A percentile compares a stretch with the other conserved stretches of the same genome.
Conservation (phyloP, 1,140 invertebrate genomes). For the Drosophila nasuta region DNA sequence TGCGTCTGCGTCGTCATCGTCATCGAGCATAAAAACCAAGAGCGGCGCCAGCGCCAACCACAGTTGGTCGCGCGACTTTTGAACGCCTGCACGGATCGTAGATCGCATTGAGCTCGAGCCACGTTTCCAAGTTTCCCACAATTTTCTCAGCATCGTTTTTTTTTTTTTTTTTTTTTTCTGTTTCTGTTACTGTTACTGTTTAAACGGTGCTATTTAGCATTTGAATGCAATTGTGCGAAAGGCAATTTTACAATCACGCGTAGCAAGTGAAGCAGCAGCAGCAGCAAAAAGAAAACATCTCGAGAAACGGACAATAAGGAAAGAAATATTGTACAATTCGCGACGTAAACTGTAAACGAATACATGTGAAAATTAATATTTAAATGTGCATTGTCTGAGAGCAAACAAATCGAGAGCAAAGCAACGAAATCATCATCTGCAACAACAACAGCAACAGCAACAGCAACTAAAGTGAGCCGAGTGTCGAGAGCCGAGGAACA, state of each 20-base stretch:
- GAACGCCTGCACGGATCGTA: constrained; percentile 61
- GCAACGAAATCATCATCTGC: constrained; percentile 1
- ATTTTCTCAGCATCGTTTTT: constrained; percentile 41
- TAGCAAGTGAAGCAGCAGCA: constrained; percentile 22
- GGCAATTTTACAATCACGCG: constrained; percentile 2
- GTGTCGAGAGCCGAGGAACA: constrained; percentile 26
- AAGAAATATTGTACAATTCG: constrained; percentile 3
- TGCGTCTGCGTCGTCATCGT: constrained; percentile 30
- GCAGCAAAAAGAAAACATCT: background rate
- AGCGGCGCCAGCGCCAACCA: constrained; percentile 66
- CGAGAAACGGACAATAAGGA: constrained; percentile 11
- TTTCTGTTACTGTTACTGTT: constrained; percentile 20
- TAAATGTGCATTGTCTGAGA: constrained; percentile 56
- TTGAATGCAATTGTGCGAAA: constrained; percentile 17
- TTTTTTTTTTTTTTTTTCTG: constrained; percentile 19
- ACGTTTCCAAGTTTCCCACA: constrained; percentile 29
- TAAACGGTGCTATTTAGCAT: constrained; percentile 13
- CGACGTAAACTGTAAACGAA: background rate
- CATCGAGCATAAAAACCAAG: constrained; percentile 72
- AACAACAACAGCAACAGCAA: background rate
- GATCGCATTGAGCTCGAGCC: constrained; percentile 6
- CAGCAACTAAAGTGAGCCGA: too few species aligned
- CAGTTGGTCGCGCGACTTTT: constrained; percentile 79
- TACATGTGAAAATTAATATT: constrained; percentile 58
- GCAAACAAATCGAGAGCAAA: constrained; percentile 19